Evolutionary conservation across 2,113 vertebrate genomes (phyloP).

Genomic region (Centropus bengalensis): DNA sequence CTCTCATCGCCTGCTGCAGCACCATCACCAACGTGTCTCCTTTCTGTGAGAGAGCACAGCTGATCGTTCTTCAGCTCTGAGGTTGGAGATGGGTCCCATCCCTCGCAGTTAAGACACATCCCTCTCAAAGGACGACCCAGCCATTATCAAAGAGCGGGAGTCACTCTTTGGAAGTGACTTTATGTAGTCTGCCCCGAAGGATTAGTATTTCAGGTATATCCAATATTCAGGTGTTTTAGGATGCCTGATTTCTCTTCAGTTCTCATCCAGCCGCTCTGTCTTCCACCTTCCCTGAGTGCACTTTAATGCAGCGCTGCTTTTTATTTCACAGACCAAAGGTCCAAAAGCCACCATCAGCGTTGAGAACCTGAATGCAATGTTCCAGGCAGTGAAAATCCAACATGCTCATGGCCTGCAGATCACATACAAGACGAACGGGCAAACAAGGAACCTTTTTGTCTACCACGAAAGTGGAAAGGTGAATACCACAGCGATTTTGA

Average conservation of each 20-base stretch:
- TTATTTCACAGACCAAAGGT: slow-evolving; percentile 78
- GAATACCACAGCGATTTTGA: background rate
- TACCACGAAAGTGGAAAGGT: slow-evolving; percentile 89
- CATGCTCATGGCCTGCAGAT: slow-evolving; percentile 89
- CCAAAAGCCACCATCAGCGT: slow-evolving; percentile 88
- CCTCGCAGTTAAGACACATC: background rate
- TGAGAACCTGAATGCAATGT: slow-evolving; percentile 87
- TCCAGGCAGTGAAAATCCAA: slow-evolving; percentile 89
- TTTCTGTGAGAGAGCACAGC: background rate
- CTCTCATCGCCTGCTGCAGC: background rate
- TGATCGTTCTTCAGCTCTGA: background rate
- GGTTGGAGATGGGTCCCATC: background rate
- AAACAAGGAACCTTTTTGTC: slow-evolving; percentile 87
- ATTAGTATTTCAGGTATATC: background rate
- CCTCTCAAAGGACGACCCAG: background rate
- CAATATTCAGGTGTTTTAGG: background rate
- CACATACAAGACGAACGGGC: slow-evolving; percentile 79
- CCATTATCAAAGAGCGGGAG: background rate
- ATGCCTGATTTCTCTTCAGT: background rate
- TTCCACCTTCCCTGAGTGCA: background rate
- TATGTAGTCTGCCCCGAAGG: background rate
- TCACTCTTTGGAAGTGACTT: background rate
- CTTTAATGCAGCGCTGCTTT: background rate
- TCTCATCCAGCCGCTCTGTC: background rate
- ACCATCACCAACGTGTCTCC: background rate